These are phyloP conservation scores for Plagodis pulveraria DNA, from an alignment of 2,888 invertebrate species.

Conservation along the genomic window DNA sequence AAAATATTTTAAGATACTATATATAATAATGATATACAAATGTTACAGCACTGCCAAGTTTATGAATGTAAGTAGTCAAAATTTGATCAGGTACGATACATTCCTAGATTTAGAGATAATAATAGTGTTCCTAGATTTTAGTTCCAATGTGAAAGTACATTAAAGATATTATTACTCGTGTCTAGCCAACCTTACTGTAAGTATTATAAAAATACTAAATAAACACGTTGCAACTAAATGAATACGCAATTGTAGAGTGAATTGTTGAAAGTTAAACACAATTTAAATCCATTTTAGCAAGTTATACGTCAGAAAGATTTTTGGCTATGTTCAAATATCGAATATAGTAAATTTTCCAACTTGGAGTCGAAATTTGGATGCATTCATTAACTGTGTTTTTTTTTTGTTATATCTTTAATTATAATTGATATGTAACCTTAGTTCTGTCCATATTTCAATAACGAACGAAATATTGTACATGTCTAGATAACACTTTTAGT, in stretches of 20 bases:
- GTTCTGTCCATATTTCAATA: too few species aligned
- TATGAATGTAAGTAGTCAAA: constrained; percentile 55
- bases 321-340: constrained; percentile 59
- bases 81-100: constrained; percentile 44
- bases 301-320: constrained; percentile 42
- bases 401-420: background rate
- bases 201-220: background rate
- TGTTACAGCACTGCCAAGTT: constrained; percentile 79
- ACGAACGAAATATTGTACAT: too few species aligned
- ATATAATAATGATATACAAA: constrained; percentile 46
- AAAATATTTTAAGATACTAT: constrained; percentile 45
- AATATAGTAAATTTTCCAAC: constrained; percentile 12
- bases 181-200: background rate
- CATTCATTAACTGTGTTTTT: constrained; percentile 18
- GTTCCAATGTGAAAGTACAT: constrained; percentile 34
- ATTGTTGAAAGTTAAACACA: constrained; percentile 32
- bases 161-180: constrained; percentile 5
- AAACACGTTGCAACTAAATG: constrained; percentile 6
- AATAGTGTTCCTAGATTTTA: constrained; percentile 38
- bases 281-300: constrained; percentile 34
- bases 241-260: constrained; percentile 26
- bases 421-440: background rate
- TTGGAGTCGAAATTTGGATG: constrained; percentile 17
- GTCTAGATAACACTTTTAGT: too few species aligned
- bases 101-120: constrained; percentile 48